Percentiles rank a stretch among this genome's conserved stretches.
Conservation (phyloP, 2,888 invertebrate species). For the Drosophila meridiana region DNA sequence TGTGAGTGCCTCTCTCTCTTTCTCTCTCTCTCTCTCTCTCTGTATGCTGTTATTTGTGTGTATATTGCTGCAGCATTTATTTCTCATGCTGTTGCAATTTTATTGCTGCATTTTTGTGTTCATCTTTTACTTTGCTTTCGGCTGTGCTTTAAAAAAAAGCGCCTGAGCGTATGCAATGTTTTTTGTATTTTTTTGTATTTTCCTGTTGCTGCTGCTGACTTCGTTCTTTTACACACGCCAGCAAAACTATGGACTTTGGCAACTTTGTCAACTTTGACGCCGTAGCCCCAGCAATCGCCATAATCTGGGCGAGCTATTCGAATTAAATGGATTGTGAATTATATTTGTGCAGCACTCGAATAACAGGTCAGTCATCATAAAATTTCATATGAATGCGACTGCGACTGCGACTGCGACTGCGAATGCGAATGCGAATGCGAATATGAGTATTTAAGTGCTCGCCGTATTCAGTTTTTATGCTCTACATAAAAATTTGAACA, state of each 20-base stretch:
- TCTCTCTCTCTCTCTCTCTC: background rate
- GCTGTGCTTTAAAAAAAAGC: constrained; percentile 18
- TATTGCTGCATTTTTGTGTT: constrained; percentile 44
- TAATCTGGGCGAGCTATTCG: constrained; percentile 53
- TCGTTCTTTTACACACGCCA: constrained; percentile 42
- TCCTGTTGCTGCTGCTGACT: constrained; percentile 3
- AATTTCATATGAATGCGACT: constrained; percentile 29
- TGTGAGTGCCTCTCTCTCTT: constrained; percentile 1
- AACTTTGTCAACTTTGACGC: constrained; percentile 48
- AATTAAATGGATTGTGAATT: constrained; percentile 70
- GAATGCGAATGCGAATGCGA: constrained; percentile 2
- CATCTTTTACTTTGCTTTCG: constrained; percentile 37
- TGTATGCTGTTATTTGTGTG: constrained; percentile 7
- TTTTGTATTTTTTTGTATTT: constrained; percentile 25
- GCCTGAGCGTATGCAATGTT: constrained; percentile 69
- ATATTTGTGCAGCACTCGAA: constrained; percentile 49
- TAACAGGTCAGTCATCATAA: constrained; percentile 38
- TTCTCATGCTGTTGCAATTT: constrained; percentile 53
- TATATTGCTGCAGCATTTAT: constrained; percentile 44
- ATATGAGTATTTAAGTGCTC: constrained; percentile 34
- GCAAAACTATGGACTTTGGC: constrained; percentile 47
- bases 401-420: constrained; percentile 14
- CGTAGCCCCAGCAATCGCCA: constrained; percentile 17
- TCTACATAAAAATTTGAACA: constrained; percentile 12
- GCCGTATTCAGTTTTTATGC: constrained; percentile 37